Evolutionary conservation across 2,888 invertebrate genomes (phyloP).

Genomic region (Dryomyza anilis): DNA sequence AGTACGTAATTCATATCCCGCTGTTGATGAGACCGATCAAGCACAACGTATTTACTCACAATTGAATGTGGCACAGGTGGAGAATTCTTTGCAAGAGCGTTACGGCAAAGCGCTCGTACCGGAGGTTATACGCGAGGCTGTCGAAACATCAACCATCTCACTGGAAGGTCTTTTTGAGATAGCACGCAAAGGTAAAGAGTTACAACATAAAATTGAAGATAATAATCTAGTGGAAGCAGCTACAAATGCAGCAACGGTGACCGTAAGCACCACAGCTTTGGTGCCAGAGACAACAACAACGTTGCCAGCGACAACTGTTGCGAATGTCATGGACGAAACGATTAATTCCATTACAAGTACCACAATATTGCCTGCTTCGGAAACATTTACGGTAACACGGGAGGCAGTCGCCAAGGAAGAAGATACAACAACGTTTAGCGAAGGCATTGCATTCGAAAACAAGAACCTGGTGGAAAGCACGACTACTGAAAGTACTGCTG

Average conservation of each 20-base stretch:
- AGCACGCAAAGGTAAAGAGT: constrained; percentile 57
- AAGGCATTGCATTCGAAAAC: no score
- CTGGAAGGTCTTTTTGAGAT: constrained; percentile 72
- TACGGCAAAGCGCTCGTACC: constrained; percentile 53
- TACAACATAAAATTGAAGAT: constrained; percentile 41
- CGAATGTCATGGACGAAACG: background rate
- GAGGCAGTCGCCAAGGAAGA: constrained; percentile 21
- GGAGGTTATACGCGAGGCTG: constrained; percentile 54
- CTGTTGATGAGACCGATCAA: background rate
- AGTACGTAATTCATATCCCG: constrained; percentile 48
- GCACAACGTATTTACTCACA: constrained; percentile 24
- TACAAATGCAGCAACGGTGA: constrained; percentile 18
- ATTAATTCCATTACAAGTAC: background rate
- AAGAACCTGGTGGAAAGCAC: background rate
- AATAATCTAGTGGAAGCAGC: constrained; percentile 54
- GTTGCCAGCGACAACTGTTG: background rate
- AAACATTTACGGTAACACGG: background rate
- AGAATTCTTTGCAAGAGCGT: constrained; percentile 35
- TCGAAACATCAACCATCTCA: constrained; percentile 71
- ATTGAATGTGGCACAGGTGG: constrained; percentile 11
- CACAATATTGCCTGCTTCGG: background rate
- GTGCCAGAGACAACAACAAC: background rate
- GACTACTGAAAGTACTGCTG: constrained; percentile 19
- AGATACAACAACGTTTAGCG: constrained; percentile 27
- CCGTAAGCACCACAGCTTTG: background rate